These are phyloP conservation scores for Trachops cirrhosus DNA, from an alignment of 2,797 vertebrate species.

Conservation along the genomic window DNA sequence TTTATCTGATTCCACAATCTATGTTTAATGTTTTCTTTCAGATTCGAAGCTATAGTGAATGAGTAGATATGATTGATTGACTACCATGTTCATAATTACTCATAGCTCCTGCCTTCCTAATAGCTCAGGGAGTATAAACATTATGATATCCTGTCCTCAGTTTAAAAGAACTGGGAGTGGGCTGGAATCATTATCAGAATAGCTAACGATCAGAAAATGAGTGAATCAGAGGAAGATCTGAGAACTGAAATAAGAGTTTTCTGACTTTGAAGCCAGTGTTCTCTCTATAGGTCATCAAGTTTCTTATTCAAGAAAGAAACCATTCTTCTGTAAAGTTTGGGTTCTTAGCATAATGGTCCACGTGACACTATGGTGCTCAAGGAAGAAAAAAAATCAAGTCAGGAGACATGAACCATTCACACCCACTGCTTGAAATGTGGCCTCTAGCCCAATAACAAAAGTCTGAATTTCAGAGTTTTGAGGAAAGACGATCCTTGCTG, in stretches of 20 bases:
- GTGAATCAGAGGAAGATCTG: background rate
- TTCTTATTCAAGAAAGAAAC: background rate
- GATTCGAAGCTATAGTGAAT: background rate
- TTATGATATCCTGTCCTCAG: background rate
- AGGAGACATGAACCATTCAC: background rate
- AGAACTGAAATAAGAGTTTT: background rate
- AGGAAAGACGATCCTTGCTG: background rate
- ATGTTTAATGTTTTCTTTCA: background rate
- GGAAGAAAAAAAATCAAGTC: background rate
- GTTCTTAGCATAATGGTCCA: background rate
- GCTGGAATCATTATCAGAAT: background rate
- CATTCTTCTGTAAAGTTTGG: background rate
- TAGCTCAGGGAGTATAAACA: background rate
- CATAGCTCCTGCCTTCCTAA: background rate
- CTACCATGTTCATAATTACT: background rate
- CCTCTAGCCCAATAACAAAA: background rate
- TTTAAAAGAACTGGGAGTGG: background rate
- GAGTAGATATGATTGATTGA: background rate
- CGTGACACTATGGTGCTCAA: background rate
- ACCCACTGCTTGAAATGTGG: background rate
- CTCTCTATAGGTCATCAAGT: background rate
- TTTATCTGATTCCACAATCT: background rate
- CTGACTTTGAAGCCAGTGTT: background rate
- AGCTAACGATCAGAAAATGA: background rate
- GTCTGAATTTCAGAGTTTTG: constrained; percentile 11